Evolutionary conservation across 1,140 invertebrate genomes (phyloP).

Genomic region (Drosophila parvula): DNA sequence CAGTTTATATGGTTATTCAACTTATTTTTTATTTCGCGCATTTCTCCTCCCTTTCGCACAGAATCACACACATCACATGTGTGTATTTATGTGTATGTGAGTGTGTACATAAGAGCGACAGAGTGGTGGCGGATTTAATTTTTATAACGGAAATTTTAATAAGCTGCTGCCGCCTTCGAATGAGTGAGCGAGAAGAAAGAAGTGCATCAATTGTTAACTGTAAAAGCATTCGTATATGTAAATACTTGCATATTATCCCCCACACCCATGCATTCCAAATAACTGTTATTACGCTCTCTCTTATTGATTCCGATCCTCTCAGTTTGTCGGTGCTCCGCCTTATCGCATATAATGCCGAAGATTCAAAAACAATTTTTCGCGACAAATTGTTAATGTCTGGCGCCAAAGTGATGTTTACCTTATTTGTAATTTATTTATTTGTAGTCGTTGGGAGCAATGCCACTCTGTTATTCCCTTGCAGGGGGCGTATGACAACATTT

Average conservation of each 20-base stretch:
- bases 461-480: conserved; percentile 21
- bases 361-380: conserved; percentile 52
- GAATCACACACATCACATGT: conserved; percentile 4
- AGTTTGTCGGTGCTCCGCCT: conserved; percentile 5
- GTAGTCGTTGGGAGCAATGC: conserved; percentile 32
- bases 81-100: not conserved
- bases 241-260: conserved; percentile 6
- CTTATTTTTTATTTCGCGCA: conserved; percentile 49
- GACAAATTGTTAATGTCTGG: conserved; percentile 61
- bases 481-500: not conserved
- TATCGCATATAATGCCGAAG: conserved; percentile 21
- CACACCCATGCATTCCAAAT: conserved; percentile 17
- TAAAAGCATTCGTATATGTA: conserved; percentile 36
- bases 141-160: conserved; percentile 75
- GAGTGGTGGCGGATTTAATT: conserved; percentile 47
- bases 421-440: conserved; percentile 8
- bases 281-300: conserved; percentile 18
- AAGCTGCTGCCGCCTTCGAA: conserved; percentile 23
- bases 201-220: conserved; percentile 48
- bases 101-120: conserved; percentile 14
- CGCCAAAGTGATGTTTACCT: conserved; percentile 49
- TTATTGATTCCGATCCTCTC: conserved; percentile 20
- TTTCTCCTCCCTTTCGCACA: conserved; percentile 40
- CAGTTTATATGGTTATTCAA: conserved; percentile 70
- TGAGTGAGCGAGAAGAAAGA: conserved; percentile 12